These are phyloP conservation scores for Erebia ligea DNA, from an alignment of 2,888 invertebrate species.

Conservation along the genomic window DNA sequence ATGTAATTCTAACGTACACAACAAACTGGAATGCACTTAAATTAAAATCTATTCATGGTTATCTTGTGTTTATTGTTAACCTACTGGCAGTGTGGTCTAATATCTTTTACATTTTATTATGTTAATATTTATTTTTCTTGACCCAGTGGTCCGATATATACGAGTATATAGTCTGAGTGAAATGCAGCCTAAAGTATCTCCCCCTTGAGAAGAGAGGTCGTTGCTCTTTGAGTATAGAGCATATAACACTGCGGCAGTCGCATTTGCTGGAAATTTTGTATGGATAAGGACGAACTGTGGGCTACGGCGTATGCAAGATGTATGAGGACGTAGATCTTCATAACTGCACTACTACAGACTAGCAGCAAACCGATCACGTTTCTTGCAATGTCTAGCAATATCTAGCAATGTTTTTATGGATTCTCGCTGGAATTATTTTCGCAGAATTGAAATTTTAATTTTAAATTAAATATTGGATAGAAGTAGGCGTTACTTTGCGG, in stretches of 20 bases:
- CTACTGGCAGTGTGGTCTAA: too few species aligned
- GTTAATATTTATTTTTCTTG: neutral
- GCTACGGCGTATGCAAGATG: slow-evolving; percentile 41
- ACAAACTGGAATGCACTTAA: too few species aligned
- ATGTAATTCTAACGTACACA: too few species aligned
- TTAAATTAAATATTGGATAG: too few species aligned
- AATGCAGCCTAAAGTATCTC: neutral
- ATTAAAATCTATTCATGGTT: too few species aligned
- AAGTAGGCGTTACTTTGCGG: too few species aligned
- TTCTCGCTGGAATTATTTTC: neutral
- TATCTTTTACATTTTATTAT: too few species aligned
- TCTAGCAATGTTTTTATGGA: slow-evolving; percentile 28
- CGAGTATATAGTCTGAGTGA: neutral
- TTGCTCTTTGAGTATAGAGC: neutral
- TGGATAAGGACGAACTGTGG: slow-evolving; percentile 37
- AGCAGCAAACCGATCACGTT: slow-evolving; percentile 35
- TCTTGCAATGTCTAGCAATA: slow-evolving; percentile 23
- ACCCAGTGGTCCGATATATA: neutral
- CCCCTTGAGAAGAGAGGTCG: neutral
- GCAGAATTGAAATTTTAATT: neutral
- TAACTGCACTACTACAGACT: slow-evolving; percentile 23
- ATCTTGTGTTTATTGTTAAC: too few species aligned
- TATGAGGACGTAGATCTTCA: slow-evolving; percentile 37
- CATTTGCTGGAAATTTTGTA: slow-evolving; percentile 43
- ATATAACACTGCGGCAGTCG: slow-evolving; percentile 34